Percentiles rank a stretch among this genome's conserved stretches.
Evolutionary conservation across 2,113 vertebrate species (phyloP).

Genomic region (Ginglymostoma cirratum): DNA sequence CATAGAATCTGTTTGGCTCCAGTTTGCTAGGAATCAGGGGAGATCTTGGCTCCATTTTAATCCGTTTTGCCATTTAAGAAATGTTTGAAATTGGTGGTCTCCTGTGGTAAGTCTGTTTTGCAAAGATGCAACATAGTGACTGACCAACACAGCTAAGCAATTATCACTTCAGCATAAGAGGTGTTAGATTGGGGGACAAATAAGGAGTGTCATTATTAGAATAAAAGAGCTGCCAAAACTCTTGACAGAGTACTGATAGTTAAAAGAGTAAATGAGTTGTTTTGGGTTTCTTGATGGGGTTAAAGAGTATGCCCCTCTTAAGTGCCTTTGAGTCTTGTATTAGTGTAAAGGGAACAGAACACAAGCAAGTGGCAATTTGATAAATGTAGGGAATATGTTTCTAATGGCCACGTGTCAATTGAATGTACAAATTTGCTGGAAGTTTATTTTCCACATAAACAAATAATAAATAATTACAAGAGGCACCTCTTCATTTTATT

Average conservation of each 20-base stretch:
- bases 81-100: slow-evolving; percentile 44
- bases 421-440: slow-evolving; percentile 13
- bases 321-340: slow-evolving; percentile 34
- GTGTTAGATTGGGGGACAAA: slow-evolving; percentile 16
- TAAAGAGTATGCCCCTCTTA: slow-evolving; percentile 41
- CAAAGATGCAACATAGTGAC: slow-evolving; percentile 38
- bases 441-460: slow-evolving; percentile 36
- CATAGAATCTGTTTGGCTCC: slow-evolving; percentile 46
- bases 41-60: slow-evolving; percentile 49
- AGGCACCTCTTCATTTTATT: slow-evolving; percentile 24
- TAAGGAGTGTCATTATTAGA: slow-evolving; percentile 1
- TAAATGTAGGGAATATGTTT: slow-evolving; percentile 23
- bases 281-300: not conserved
- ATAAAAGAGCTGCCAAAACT: slow-evolving; percentile 30
- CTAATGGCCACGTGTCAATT: not conserved
- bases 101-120: slow-evolving; percentile 41
- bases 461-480: slow-evolving; percentile 36
- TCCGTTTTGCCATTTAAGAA: slow-evolving; percentile 48
- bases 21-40: slow-evolving; percentile 46
- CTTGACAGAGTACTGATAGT: slow-evolving; percentile 34
- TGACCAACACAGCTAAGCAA: slow-evolving; percentile 36
- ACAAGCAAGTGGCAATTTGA: slow-evolving; percentile 25
- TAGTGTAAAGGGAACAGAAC: slow-evolving; percentile 34
- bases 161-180: slow-evolving; percentile 14
- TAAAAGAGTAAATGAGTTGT: slow-evolving; percentile 39